Conservation (phyloP, 2,113 vertebrate genomes). For the Phyllopteryx taeniolatus region DNA sequence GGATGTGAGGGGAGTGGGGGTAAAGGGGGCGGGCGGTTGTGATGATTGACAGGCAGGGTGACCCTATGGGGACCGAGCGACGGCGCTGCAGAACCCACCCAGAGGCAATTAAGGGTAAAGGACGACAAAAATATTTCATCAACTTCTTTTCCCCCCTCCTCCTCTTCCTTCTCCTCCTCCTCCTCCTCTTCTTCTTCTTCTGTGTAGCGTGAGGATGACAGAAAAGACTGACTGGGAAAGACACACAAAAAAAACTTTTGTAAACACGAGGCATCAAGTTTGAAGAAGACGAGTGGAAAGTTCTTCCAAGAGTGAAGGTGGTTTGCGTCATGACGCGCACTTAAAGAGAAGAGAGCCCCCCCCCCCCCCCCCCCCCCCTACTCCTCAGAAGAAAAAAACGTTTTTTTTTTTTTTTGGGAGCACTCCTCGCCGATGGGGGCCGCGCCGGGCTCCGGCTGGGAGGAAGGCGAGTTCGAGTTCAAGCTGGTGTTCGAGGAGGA, state of each 20-base stretch:
- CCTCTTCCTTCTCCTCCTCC: background rate
- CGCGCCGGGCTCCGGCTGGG: slow-evolving; percentile 77
- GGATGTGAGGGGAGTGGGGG: slow-evolving; percentile 33
- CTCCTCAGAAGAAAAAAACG: background rate
- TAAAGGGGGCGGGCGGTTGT: slow-evolving; percentile 37
- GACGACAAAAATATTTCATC: slow-evolving; percentile 74
- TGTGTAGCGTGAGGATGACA: slow-evolving; percentile 29
- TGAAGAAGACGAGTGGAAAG: slow-evolving; percentile 16
- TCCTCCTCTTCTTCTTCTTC: background rate
- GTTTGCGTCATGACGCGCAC: slow-evolving; percentile 32
- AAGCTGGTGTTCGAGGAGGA: slow-evolving; percentile 80
- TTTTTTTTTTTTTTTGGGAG: background rate
- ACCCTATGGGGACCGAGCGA: slow-evolving; percentile 65
- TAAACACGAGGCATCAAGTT: slow-evolving; percentile 19
- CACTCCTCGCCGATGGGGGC: slow-evolving; percentile 67
- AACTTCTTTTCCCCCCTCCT: slow-evolving; percentile 46
- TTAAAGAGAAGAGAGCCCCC: background rate
- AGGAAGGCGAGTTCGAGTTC: slow-evolving; percentile 81
- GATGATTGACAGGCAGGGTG: slow-evolving; percentile 61
- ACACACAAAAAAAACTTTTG: slow-evolving; percentile 12
- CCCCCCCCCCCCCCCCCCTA: background rate
- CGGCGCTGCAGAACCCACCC: slow-evolving; percentile 70
- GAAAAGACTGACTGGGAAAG: slow-evolving; percentile 10
- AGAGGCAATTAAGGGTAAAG: slow-evolving; percentile 80
- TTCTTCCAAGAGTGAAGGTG: slow-evolving; percentile 2